Evolutionary conservation across 2,113 vertebrate species (phyloP).

Genomic region (Sialia sialis): DNA sequence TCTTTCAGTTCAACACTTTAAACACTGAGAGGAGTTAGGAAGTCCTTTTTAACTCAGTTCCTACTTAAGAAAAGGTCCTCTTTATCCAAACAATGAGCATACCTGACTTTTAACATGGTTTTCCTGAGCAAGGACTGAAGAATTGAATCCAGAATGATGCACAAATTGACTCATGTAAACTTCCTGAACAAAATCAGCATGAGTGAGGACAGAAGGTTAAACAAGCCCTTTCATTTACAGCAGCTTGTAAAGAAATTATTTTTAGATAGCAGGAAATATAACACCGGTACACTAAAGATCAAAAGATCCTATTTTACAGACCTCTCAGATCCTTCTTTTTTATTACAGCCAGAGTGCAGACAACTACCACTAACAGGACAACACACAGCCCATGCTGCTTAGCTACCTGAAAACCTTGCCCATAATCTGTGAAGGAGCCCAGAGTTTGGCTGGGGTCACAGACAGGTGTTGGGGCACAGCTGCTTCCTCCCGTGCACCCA

Average conservation of each 20-base stretch:
- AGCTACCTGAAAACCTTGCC: neutral
- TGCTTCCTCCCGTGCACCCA: rapidly evolving
- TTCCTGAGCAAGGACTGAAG: neutral
- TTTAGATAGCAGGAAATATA: slow-evolving; percentile 54
- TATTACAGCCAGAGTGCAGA: neutral
- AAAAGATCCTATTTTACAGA: slow-evolving; percentile 32
- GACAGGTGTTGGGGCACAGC: rapidly evolving
- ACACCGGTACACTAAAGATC: slow-evolving; percentile 5
- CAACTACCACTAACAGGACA: neutral
- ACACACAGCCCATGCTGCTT: neutral
- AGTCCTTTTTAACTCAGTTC: neutral
- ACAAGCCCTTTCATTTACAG: slow-evolving; percentile 27
- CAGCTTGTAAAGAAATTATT: slow-evolving; percentile 45
- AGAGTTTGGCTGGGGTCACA: neutral
- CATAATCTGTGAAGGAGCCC: neutral
- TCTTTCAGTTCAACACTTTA: neutral
- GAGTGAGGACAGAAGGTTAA: slow-evolving; percentile 28
- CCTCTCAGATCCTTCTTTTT: neutral
- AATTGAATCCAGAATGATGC: neutral
- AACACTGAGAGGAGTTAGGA: neutral
- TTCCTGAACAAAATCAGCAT: neutral
- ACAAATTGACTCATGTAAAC: neutral
- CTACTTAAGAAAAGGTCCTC: neutral
- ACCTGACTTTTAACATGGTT: neutral
- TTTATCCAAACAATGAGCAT: neutral